A percentile compares a stretch with the other conserved stretches of the same genome.
Conservation (phyloP, 2,888 invertebrate genomes). For the Rotaria socialis region DNA sequence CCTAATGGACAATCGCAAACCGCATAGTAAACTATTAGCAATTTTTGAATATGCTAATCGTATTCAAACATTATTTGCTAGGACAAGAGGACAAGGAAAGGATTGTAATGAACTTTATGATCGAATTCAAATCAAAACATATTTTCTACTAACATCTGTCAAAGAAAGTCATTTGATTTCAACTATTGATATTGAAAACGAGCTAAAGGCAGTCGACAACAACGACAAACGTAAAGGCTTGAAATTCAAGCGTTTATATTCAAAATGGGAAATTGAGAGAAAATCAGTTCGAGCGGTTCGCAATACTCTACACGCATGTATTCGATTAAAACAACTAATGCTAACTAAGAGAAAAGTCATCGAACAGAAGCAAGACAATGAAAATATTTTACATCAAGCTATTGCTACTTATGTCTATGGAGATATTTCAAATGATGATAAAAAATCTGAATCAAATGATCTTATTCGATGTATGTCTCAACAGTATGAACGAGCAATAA, state of each 20-base stretch:
- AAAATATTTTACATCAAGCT: background rate
- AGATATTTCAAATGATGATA: background rate
- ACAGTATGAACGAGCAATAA: no score
- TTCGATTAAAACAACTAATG: background rate
- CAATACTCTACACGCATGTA: background rate
- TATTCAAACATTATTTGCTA: conserved; percentile 2
- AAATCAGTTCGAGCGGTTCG: no score
- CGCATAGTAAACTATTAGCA: background rate
- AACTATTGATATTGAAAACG: background rate
- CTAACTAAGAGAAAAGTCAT: background rate
- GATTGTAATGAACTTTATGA: background rate
- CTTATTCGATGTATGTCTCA: background rate
- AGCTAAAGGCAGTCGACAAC: no score
- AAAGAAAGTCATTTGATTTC: background rate
- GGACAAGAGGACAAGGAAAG: background rate
- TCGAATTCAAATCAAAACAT: background rate
- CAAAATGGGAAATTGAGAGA: no score
- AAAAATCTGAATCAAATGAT: background rate
- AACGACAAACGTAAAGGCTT: no score
- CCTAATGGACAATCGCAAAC: background rate
- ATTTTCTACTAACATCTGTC: background rate
- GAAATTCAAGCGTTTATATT: no score
- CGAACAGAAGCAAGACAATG: background rate
- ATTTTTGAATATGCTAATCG: background rate
- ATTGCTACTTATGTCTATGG: background rate